Evolutionary conservation across 2,888 invertebrate species (phyloP), one percentile per base, ranked within the genome.

Genomic region (Acholoe squamosa): DNA sequence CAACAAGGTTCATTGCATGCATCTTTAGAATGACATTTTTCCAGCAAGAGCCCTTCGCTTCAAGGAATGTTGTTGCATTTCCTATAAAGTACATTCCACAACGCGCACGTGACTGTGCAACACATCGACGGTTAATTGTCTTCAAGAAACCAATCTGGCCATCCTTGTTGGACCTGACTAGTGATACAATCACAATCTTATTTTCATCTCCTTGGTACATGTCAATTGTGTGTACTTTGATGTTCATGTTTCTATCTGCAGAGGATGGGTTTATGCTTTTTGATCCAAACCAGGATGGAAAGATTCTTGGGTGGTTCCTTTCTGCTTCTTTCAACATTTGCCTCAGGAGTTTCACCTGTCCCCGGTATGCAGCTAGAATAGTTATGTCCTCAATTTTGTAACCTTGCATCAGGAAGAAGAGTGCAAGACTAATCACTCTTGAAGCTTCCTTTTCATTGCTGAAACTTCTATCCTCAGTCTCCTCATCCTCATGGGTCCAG

Each of bases 91-190:
- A 92, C 80, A 92, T 54, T 22, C 92, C 91, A 90, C 92, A 91
- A 22, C 61, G 86, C 14, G 92, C 89, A 56, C 94, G 90, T 14
- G 93, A 92, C 56, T 92, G 93, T 25, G 95, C 95, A 0, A 95
- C 95, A 91, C 94, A 94, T 7, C 95, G 93, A 16, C 95, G 93
- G 91, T 95, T 95, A 0, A 92, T 61, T 19, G 90, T 71, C 31
- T 92, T 94, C 77, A 95, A 92, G 91, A 96, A 95, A 33, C 95
- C 95, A 89, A 95, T 93, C 25, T 93, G 92, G 51, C 92, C 91
- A 51, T 93, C 93, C 25, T 76, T 90, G 91, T 94, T 94, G 52
- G 93, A 93, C 80, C 94, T 90, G 0, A 94, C 94, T 61, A 94
- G 92, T 25, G 94, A 94, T 51, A 94, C 89, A 14, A 94, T 89